Evolutionary conservation across 2,888 invertebrate genomes (phyloP).

Genomic region (Dinocampus coccinellae): DNA sequence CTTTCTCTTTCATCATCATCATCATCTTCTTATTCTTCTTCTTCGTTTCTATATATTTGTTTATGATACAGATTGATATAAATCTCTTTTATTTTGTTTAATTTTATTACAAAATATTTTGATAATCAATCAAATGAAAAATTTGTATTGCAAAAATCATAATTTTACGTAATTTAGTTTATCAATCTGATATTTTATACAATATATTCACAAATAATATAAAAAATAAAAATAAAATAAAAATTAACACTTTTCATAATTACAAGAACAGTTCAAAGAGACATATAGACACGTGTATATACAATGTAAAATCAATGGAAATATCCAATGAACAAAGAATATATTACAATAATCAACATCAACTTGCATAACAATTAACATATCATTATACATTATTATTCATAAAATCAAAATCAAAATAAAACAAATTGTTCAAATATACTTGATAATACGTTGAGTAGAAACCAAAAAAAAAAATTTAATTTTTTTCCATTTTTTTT

Average conservation of each 20-base stretch:
- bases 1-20: too few species aligned
- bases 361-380: conserved; percentile 31
- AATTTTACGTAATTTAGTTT: conserved; percentile 39
- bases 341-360: conserved; percentile 36
- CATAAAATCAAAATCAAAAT: too few species aligned
- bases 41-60: too few species aligned
- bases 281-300: too few species aligned
- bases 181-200: not conserved
- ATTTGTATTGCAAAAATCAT: not conserved
- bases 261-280: not conserved
- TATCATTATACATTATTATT: too few species aligned
- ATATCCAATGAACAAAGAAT: conserved; percentile 27
- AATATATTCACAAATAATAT: not conserved
- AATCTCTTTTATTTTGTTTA: too few species aligned
- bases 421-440: too few species aligned
- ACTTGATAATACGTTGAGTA: too few species aligned
- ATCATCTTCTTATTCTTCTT: too few species aligned
- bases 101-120: too few species aligned
- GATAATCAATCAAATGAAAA: not conserved
- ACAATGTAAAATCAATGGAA: conserved; percentile 33
- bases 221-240: conserved; percentile 1
- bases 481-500: not conserved
- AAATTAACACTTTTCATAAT: too few species aligned
- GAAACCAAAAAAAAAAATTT: not conserved
- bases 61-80: too few species aligned